phyloP scores from a whole-genome alignment of 2,888 invertebrate genomes.

The Ceraclea dissimilis region DNA sequence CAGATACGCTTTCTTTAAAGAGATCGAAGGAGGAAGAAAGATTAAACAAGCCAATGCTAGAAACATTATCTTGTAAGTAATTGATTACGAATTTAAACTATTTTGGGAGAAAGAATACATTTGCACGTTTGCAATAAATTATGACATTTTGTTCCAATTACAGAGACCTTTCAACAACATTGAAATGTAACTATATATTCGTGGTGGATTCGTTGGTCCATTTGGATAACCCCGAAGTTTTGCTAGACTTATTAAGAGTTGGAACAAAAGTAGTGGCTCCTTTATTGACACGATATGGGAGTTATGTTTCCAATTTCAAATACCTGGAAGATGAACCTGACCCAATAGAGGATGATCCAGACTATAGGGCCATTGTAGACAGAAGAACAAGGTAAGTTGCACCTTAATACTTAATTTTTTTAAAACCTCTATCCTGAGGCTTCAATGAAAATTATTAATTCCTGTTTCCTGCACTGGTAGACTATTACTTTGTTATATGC shows the following conservation, averaged over 20 bases:
- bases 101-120: too few relatives aligned
- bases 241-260: constrained; percentile 55
- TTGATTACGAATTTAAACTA: too few relatives aligned
- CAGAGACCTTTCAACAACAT: constrained; percentile 73
- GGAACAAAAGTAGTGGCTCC: constrained; percentile 73
- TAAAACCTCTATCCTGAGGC: too few relatives aligned
- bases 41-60: constrained; percentile 68
- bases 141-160: constrained; percentile 30
- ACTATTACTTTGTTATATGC: too few relatives aligned
- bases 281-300: constrained; percentile 71
- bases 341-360: constrained; percentile 85
- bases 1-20: constrained; percentile 57
- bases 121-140: too few relatives aligned
- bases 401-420: too few relatives aligned
- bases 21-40: constrained; percentile 57
- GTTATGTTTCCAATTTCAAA: constrained; percentile 99
- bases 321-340: too few relatives aligned
- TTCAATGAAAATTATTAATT: too few relatives aligned
- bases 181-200: constrained; percentile 78
- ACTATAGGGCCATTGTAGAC: constrained; percentile 93
- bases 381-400: constrained; percentile 63
- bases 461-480: too few relatives aligned
- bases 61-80: constrained; percentile 34
- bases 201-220: constrained; percentile 81
- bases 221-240: constrained; percentile 64